Evolutionary conservation across 2,797 vertebrate genomes (phyloP), one percentile per base, ranked within the genome.

Genomic region (Sciurus carolinensis): DNA sequence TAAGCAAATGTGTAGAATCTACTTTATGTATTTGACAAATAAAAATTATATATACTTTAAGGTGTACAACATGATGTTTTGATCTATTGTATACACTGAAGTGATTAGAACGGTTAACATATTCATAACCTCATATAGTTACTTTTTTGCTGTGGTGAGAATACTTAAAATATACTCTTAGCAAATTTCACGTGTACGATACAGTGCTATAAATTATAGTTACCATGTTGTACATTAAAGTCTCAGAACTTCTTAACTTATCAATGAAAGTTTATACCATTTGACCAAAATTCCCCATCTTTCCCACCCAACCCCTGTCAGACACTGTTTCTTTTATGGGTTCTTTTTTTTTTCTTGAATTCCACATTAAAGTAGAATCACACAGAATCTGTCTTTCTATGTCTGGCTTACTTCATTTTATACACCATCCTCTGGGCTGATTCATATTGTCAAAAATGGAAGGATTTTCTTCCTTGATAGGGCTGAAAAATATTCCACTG

Each of bases 1-100:
- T 87, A 90, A 67, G 17, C 26, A 67, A 64, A 76, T 28, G 73
- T 85, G 80, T 80, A 76, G 88, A 91, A 59, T 47, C 20, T n/a
- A 30, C 47, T 89, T 85, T 82, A 62, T 62, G 22, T 76, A 47
- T 36, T 82, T 79, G n/a, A 79, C 64, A 87, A 76, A 44, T 50
- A 67, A 75, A 91, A 77, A 50, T n/a, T 52, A 14, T 8, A 33
- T 79, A 17, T 50, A 10, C 22, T 52, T 69, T 42, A 88, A 82
- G 26, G 7, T 44, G 3, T 20, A 44, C 13, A 75, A 59, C 6
- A 52, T 26, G 9, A 62, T 69, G 64, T 44, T 52, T 84, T 72
- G 20, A 50, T 52, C 42, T 69, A 36, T 64, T 42, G 11, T 73
- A 20, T 82, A 69, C 42, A 52, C 28, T 77, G 28, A 87, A 44